Evolutionary conservation across 2,888 invertebrate genomes (phyloP), one percentile per base, ranked within the genome.

Genomic region (Marasmarcha lunaedactyla): DNA sequence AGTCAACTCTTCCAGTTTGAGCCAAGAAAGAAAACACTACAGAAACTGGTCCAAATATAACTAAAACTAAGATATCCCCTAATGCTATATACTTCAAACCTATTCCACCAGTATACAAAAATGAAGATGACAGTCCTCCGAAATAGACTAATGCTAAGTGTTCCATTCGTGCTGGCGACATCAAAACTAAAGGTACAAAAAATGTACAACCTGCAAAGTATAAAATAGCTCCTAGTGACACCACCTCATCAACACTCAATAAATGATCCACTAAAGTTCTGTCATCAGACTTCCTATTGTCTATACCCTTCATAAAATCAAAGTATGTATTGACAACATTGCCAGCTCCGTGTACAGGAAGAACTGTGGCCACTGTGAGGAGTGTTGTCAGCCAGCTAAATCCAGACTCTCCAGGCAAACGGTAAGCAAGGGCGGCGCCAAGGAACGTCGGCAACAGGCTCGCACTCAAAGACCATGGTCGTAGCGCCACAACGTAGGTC

Each of bases 321-420:
- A 92, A 97, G 69, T 97, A 97, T 0, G 97, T 97, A 71, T 97
- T 97, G 14, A 98, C 97, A 33, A 97, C 90, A 74, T 98, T 98
- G 39, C 97, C 97, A 44, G 97, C 97, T 44, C 96, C 95, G 65
- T 98, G 97, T 2, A 97, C 97, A 1, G 93, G 93, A 43, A 96
- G 86, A 14, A 95, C 91, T 2, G 95, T 96, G 53, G 94, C 88
- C 37, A 94, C 84, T 1, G 96, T 95, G 10, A 95, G 84, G 35
- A 96, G 57, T 49, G 96, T 87, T 0, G 92, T 89, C 44, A 91
- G 74, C 81, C 91, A 88, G 63, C 90, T 93, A 70, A 96, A 95
- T 46, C 90, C 89, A 25, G 86, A 81, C 15, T 89, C 85, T 50
- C 90, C 91, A 13, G 90, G 89, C 42, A 90, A 85, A 55, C 95